Percentiles rank a stretch among this genome's conserved stretches.
Conservation (phyloP, 1,140 invertebrate species). For the Brachionus plicatilis region DNA sequence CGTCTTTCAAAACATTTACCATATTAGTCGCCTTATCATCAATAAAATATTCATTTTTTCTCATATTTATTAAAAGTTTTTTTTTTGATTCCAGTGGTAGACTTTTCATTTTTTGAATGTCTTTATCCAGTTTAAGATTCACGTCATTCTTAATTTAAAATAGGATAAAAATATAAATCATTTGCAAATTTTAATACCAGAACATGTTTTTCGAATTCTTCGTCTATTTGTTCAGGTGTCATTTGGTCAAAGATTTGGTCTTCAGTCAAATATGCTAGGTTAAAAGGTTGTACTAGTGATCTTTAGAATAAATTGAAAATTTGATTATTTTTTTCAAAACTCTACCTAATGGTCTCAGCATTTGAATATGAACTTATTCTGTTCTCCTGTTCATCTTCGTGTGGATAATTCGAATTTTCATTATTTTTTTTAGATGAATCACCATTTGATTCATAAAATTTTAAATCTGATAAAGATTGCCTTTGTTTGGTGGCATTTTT, state of each 20-base stretch:
- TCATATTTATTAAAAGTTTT: conserved; percentile 24
- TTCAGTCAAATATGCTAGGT: neutral
- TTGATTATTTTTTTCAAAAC: neutral
- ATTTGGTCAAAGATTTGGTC: conserved; percentile 14
- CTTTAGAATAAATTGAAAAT: neutral
- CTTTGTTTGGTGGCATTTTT: conserved; percentile 18
- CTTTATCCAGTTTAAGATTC: conserved; percentile 7
- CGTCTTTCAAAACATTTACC: neutral
- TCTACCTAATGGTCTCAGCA: neutral
- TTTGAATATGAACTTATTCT: neutral
- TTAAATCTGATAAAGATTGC: neutral
- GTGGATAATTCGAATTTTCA: neutral
- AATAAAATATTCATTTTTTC: conserved; percentile 5
- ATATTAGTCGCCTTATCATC: conserved; percentile 32
- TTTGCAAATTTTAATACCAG: neutral
- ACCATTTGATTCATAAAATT: neutral
- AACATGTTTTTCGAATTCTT: conserved; percentile 39
- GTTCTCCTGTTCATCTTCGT: neutral
- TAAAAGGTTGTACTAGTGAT: neutral
- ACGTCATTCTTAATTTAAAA: conserved; percentile 3
- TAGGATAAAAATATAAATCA: neutral
- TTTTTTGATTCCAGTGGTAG: conserved; percentile 21
- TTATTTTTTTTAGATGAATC: neutral
- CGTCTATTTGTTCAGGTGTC: conserved; percentile 23
- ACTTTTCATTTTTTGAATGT: conserved; percentile 18